phyloP scores from a whole-genome alignment of 2,888 invertebrate species.

The Drosophila bunnanda region DNA sequence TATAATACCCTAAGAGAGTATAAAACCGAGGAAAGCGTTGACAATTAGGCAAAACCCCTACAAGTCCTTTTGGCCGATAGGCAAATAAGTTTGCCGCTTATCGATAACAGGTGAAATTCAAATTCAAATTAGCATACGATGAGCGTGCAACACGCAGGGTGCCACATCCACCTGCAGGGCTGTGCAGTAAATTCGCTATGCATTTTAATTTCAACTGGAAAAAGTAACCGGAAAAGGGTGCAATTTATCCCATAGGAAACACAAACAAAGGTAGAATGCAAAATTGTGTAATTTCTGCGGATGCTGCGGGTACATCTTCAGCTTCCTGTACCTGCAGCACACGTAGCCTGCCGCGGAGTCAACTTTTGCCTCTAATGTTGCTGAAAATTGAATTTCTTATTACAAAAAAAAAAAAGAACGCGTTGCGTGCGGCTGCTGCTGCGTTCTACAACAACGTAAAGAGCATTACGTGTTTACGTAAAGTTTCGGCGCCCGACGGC shows the following conservation, averaged over 20 bases:
- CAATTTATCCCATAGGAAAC: constrained; percentile 42
- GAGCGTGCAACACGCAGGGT: constrained; percentile 37
- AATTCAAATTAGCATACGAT: constrained; percentile 35
- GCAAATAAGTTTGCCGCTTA: constrained; percentile 34
- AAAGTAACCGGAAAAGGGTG: constrained; percentile 36
- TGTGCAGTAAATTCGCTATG: constrained; percentile 45
- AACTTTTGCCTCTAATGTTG: constrained; percentile 76
- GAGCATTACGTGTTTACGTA: constrained; percentile 70
- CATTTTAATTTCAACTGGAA: constrained; percentile 48
- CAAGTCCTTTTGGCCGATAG: constrained; percentile 23
- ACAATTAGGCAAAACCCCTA: constrained; percentile 40
- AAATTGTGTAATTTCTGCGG: constrained; percentile 42
- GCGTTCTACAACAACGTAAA: constrained; percentile 41
- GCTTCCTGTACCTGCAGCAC: constrained; percentile 23
- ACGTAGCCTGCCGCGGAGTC: constrained; percentile 57
- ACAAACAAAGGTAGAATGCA: constrained; percentile 31
- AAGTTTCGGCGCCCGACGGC: constrained; percentile 67
- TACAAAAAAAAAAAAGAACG: constrained; percentile 59
- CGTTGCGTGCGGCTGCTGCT: constrained; percentile 32
- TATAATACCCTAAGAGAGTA: too few relatives aligned
- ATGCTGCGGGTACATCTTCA: constrained; percentile 19
- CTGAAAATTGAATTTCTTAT: constrained; percentile 82
- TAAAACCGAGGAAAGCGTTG: constrained; percentile 21
- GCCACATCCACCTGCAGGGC: constrained; percentile 10
- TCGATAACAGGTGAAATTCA: constrained; percentile 36